Base-by-base conservation (phyloP, 2,888 invertebrate genomes). In the Melikaiella ostensackeni region DNA sequence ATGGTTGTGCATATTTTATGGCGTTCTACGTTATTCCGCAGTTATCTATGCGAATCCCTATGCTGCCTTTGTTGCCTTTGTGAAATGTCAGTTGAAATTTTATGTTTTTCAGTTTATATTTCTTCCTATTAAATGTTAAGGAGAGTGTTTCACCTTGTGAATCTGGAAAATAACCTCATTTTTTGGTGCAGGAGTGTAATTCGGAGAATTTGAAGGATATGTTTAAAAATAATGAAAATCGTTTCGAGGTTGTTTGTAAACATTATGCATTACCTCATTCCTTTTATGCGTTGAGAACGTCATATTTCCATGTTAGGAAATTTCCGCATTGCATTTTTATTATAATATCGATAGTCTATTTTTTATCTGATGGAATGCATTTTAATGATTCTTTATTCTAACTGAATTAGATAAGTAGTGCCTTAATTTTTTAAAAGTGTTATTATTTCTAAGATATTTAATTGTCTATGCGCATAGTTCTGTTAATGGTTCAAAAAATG, bases 221-320 rank as follows among this genome's bases (percentile, higher is more conserved):
- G 64, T 42, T 66, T 66, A n/a, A 8, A 4, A n/a, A 50, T 50
- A 1, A 21, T 13, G 38, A 46, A 46, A 50, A 46, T 70, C 50
- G 50, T 70, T 70, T 70, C 27, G 42, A 70, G 66, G 66, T 70
- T 70, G 66, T 70, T 70, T 70, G 66, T 70, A 70, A 70, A 70
- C 66, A 70, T 46, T 46, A 46, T 46, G 66, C 66, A 70, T 70
- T 46, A 50, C 50, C 66, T 70, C 66, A 70, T 70, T 70, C 66
- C 66, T 70, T 70, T 70, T 70, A 50, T 70, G 66, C 50, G 66
- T 30, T 11, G 46, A 11, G 46, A 46, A 70, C 66, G 66, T 70
- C 66, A 70, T 70, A 50, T 46, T 70, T 30, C 66, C 66, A 70
- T 46, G 42, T 70, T 70, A 70, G 66, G 66, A 70, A 70, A 70